Evolutionary conservation across 1,140 invertebrate genomes (phyloP), one percentile per base, ranked within the genome.

Genomic region (Scaptomyza pallida): DNA sequence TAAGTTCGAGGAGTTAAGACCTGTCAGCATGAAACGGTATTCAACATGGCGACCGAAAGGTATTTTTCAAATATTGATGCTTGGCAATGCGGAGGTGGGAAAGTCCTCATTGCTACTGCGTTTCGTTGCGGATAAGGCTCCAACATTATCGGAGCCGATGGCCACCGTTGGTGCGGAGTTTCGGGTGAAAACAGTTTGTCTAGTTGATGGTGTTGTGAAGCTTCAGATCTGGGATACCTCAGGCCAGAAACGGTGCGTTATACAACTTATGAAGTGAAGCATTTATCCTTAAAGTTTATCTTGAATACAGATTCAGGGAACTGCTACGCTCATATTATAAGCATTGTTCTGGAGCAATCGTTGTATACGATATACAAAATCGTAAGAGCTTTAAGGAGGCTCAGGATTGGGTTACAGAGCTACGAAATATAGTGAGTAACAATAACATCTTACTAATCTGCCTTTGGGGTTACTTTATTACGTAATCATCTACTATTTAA

Each of bases 351-450:
- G 79, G 57, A 0, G 79, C 55, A 9, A 2, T 83, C 3, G 12
- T 83, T 23, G 79, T 78, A 0, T 83, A 72, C 8, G 75, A 83
- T 15, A 75, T 83, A 30, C 59, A 72, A 5, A 16, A 71, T 37
- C 57, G 62, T 0, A n/a, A 59, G 5, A 78, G 57, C 26, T 83
- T 50, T 12, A 21, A 48, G 3, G 13, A 48, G 0, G 75, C 52
- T 3, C 43, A 65, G 21, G 5, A 65, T 0, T 83, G 65, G 71
- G 35, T 69, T 0, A 6, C 8, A 0, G 48, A 71, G 13, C 62
- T 82, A 5, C 59, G 56, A 10, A 19, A 54, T 1, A 23, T 37
- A 17, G 44, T 37, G 33, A 37, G 5, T 37, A n/a, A 9, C 12
- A 33, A 37, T 30, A 12, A 33, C 9, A 6, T 10, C 45, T 48